Evolutionary conservation across 2,888 invertebrate species (phyloP), one percentile per base, ranked within the genome.

Genomic region (Eupsilia transversa): DNA sequence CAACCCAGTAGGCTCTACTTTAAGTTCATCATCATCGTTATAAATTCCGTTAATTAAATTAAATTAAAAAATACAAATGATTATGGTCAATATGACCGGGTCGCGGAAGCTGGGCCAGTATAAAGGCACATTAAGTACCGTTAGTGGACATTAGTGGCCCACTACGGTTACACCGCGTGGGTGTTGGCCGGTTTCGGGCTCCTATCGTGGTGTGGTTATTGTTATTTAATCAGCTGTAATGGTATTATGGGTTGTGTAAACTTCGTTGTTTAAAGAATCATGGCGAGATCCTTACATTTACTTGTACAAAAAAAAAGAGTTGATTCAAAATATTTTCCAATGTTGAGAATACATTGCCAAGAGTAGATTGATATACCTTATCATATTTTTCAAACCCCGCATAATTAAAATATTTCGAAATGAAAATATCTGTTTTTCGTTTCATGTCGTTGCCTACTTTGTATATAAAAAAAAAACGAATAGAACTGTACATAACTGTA

Each of bases 141-240:
- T 90, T 90, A 89, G 60, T 80, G 77, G 82, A 68, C 82, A 86
- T 86, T 84, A 86, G 80, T 87, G 86, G 63, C 67, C 76, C 84
- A 86, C 88, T 88, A 80, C 86, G 86, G 85, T 85, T 88, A 86
- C n/a, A 54, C 63, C 38, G 86, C 78, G 89, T 88, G 83, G 89
- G 89, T 77, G 88, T n/a, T 20, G 38, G 35, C 64, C 54, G 41
- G 43, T 60, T 68, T 64, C 49, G 56, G 52, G 56, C 57, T 27
- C 27, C 27, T 63, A 71, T 17, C 23, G 57, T 49, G 67, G 57
- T 57, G 23, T 43, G 14, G 30, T 63, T 66, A 80, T 82, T 54
- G 64, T 72, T 60, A 63, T 66, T 73, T 69, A 66, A 80, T 78
- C 57, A 80, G 60, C 52, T 65, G 38, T 75, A n/a, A 60, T 65